Conservation (phyloP, 2,888 invertebrate species). For the Polymixis lichenea region DNA sequence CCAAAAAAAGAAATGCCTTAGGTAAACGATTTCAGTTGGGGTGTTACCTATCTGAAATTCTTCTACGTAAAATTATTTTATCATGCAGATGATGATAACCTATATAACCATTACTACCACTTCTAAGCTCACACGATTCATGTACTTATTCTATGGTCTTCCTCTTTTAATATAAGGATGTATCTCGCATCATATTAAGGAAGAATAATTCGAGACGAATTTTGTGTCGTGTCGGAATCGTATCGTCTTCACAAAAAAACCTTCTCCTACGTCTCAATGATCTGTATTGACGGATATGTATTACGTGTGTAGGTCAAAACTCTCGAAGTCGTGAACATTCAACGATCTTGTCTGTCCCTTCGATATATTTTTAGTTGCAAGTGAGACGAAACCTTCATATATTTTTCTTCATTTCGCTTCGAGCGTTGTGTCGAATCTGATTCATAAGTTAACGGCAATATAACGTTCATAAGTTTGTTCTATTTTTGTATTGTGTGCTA, state of each 20-base stretch:
- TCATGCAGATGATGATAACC: neutral
- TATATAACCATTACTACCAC: neutral
- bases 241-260: slow-evolving; percentile 17
- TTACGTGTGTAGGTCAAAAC: slow-evolving; percentile 20
- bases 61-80: neutral
- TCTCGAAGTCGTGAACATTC: slow-evolving; percentile 5
- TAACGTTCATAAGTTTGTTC: slow-evolving; percentile 1
- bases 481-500: neutral
- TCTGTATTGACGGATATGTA: slow-evolving; percentile 9
- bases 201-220: neutral
- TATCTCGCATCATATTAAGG: neutral
- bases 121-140: neutral
- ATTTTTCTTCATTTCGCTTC: slow-evolving; percentile 8
- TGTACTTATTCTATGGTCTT: neutral
- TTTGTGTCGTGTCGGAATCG: slow-evolving; percentile 10
- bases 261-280: neutral
- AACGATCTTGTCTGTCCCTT: slow-evolving; percentile 20
- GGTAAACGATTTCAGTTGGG: neutral
- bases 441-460: slow-evolving; percentile 9
- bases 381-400: slow-evolving; percentile 15
- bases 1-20: too few relatives aligned
- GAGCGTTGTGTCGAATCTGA: neutral
- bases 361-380: slow-evolving; percentile 34
- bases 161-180: neutral
- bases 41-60: neutral